Conservation (phyloP, 2,888 invertebrate species). For the Tetheella fluctuosa region DNA sequence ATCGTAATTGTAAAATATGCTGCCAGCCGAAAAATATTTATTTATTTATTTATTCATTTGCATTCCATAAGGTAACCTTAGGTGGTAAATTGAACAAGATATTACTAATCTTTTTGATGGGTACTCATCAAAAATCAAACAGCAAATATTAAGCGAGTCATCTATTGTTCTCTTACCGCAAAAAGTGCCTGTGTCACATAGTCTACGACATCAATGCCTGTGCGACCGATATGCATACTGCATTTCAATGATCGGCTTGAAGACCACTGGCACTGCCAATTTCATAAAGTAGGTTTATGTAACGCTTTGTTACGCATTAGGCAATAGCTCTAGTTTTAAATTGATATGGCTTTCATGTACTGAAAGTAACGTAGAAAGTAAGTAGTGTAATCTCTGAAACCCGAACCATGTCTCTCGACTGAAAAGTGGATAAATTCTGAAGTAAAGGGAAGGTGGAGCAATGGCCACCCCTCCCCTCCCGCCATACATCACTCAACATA, state of each 20-base stretch:
- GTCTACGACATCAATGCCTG: conserved; percentile 12
- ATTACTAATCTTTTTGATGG: neutral
- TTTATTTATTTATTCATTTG: too few relatives aligned
- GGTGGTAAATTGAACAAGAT: too few relatives aligned
- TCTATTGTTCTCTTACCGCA: conserved; percentile 8
- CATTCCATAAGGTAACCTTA: too few relatives aligned
- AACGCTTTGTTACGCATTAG: conserved; percentile 39
- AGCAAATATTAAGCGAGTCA: neutral
- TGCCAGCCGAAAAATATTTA: too few relatives aligned
- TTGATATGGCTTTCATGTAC: neutral
- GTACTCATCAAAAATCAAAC: neutral
- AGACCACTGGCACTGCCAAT: conserved; percentile 23
- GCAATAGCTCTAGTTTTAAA: conserved; percentile 20
- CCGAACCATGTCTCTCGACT: too few relatives aligned
- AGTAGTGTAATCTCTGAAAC: too few relatives aligned
- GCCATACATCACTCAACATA: too few relatives aligned
- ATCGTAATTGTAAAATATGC: too few relatives aligned
- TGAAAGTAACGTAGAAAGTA: neutral
- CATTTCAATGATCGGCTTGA: conserved; percentile 34
- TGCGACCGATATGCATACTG: conserved; percentile 25
- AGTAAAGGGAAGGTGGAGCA: too few relatives aligned
- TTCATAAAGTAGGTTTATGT: conserved; percentile 48
- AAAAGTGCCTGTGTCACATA: conserved; percentile 2
- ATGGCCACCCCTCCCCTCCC: too few relatives aligned
- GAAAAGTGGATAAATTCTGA: too few relatives aligned